Percentiles rank a stretch among this genome's conserved stretches.
phyloP scores from a whole-genome alignment of 2,888 invertebrate genomes.

The Habroteleia sp. region DNA sequence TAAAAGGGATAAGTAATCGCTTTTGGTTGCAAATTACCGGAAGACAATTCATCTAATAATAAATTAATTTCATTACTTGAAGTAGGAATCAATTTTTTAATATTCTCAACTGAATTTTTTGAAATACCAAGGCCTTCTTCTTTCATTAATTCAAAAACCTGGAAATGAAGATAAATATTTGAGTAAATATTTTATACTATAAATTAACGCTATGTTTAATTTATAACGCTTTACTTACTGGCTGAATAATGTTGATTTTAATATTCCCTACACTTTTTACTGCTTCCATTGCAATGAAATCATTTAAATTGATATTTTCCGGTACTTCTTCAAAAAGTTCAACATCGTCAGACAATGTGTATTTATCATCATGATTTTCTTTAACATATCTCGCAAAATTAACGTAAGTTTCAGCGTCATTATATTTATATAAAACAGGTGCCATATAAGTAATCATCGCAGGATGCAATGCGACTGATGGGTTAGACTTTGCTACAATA shows the following conservation, averaged over 20 bases:
- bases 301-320: slow-evolving; percentile 42
- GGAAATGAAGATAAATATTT: slow-evolving; percentile 2
- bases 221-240: background rate
- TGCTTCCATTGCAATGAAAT: slow-evolving; percentile 22
- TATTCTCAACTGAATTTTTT: slow-evolving; percentile 15
- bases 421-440: background rate
- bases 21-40: no score
- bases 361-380: slow-evolving; percentile 51
- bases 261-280: no score
- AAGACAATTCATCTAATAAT: slow-evolving; percentile 30
- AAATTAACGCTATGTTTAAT: background rate
- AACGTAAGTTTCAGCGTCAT: slow-evolving; percentile 15
- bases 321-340: slow-evolving; percentile 35
- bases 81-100: no score
- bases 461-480: background rate
- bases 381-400: slow-evolving; percentile 56
- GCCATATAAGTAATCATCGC: slow-evolving; percentile 1
- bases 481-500: slow-evolving; percentile 23
- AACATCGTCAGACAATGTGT: slow-evolving; percentile 20
- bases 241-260: background rate
- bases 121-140: slow-evolving; percentile 49
- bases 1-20: no score
- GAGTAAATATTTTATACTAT: background rate
- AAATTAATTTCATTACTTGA: no score
- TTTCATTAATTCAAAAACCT: slow-evolving; percentile 37